These are phyloP conservation scores for Melanaphis sacchari DNA, from an alignment of 1,140 invertebrate species.

Conservation along the genomic window DNA sequence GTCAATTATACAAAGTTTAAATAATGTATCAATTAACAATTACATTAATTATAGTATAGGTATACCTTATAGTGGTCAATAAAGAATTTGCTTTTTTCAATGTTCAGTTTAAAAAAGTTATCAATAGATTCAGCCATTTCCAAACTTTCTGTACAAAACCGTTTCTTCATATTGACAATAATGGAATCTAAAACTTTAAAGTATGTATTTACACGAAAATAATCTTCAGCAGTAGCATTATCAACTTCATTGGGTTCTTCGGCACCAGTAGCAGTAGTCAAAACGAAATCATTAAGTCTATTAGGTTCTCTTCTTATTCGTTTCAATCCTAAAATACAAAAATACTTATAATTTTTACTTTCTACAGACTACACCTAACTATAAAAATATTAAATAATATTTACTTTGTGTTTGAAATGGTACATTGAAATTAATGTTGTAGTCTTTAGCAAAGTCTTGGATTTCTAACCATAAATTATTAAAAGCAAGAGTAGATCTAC, in stretches of 20 bases:
- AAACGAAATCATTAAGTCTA: not conserved
- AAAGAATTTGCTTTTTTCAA: constrained; percentile 8
- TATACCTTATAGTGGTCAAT: not conserved
- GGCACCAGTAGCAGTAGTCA: not conserved
- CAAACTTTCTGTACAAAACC: not conserved
- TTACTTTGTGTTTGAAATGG: not conserved
- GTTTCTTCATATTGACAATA: constrained; percentile 26
- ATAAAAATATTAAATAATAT: not conserved
- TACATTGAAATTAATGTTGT: not conserved
- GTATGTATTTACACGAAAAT: not conserved
- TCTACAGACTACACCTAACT: not conserved
- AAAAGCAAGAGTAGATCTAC: not conserved
- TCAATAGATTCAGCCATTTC: not conserved
- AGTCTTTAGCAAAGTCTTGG: constrained; percentile 4
- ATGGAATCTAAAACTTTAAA: not conserved
- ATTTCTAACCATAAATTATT: not conserved
- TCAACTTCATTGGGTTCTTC: not conserved
- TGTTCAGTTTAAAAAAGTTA: constrained; percentile 5
- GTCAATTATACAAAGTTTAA: not conserved
- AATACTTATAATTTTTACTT: constrained; percentile 15
- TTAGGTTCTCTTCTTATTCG: constrained; percentile 10
- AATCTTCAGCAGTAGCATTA: not conserved
- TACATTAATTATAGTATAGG: not conserved
- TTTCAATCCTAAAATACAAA: not conserved
- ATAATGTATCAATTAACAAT: not conserved